Percentiles rank a stretch among this genome's conserved stretches.
phyloP scores from a whole-genome alignment of 2,797 vertebrate genomes.

The Tapera naevia region DNA sequence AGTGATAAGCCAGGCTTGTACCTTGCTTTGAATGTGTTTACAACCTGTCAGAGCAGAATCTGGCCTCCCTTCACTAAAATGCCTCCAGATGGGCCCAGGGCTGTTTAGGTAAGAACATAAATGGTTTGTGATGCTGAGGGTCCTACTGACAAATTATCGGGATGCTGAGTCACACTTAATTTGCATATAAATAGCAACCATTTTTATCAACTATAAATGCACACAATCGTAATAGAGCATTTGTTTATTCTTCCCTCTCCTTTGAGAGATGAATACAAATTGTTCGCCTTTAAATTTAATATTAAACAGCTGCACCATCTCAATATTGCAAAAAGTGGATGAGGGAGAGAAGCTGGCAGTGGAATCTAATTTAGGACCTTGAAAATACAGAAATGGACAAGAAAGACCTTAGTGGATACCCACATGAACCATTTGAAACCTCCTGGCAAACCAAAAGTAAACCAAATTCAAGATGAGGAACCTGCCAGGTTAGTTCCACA shows the following conservation, averaged over 20 bases:
- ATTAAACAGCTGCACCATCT: slow-evolving; percentile 24
- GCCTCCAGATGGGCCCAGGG: background rate
- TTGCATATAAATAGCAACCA: slow-evolving; percentile 74
- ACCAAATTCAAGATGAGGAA: background rate
- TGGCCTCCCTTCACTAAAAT: background rate
- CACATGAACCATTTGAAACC: background rate
- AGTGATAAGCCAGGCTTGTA: background rate
- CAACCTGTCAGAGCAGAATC: background rate
- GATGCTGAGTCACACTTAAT: slow-evolving; percentile 54
- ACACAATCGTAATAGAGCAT: slow-evolving; percentile 61
- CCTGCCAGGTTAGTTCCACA: background rate
- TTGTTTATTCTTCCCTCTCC: slow-evolving; percentile 62
- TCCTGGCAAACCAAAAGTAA: background rate
- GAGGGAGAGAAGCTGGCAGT: background rate
- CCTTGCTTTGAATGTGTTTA: background rate
- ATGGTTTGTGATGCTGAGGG: slow-evolving; percentile 24
- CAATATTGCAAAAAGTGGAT: background rate
- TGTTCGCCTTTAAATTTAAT: slow-evolving; percentile 51
- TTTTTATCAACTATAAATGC: slow-evolving; percentile 74
- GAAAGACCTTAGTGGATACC: background rate
- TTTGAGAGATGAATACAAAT: slow-evolving; percentile 66
- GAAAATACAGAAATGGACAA: background rate
- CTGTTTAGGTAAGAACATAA: background rate
- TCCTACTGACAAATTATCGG: slow-evolving; percentile 44
- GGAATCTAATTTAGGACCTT: background rate